These are phyloP conservation scores for Falco columbarius DNA, from an alignment of 2,797 vertebrate genomes.

Conservation along the genomic window DNA sequence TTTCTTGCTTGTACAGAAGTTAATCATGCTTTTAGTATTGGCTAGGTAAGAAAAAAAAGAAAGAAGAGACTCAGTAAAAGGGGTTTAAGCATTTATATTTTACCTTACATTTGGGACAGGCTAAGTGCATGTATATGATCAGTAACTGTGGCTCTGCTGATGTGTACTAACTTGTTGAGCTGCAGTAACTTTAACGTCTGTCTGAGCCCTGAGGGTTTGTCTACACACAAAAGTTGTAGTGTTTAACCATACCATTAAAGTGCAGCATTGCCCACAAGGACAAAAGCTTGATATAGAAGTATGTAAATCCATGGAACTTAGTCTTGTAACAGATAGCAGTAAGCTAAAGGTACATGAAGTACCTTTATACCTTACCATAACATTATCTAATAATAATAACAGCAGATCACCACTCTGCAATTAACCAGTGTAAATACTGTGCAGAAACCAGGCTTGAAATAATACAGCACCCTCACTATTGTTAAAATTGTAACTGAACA, in stretches of 20 bases:
- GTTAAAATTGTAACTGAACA: not conserved
- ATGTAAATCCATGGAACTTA: not conserved
- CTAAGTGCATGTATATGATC: not conserved
- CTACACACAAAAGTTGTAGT: not conserved
- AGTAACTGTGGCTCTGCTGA: not conserved
- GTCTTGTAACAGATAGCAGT: not conserved
- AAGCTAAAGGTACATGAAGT: not conserved
- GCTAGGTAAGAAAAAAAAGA: not conserved
- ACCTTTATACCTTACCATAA: not conserved
- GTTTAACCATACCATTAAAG: constrained; percentile 10
- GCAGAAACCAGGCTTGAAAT: not conserved
- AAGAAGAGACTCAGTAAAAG: not conserved
- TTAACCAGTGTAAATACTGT: not conserved
- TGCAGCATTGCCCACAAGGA: not conserved
- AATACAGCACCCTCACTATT: not conserved
- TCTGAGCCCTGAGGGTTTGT: constrained; percentile 25
- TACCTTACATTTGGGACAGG: not conserved
- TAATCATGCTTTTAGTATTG: not conserved
- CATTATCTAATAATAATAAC: not conserved
- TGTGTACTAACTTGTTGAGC: constrained; percentile 19
- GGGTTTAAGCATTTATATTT: not conserved
- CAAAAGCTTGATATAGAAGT: not conserved
- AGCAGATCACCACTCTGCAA: not conserved
- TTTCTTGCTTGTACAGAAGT: not conserved
- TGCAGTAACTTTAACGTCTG: not conserved